These are phyloP conservation scores for Tinea semifulvella DNA, from an alignment of 2,888 invertebrate species.

Conservation along the genomic window DNA sequence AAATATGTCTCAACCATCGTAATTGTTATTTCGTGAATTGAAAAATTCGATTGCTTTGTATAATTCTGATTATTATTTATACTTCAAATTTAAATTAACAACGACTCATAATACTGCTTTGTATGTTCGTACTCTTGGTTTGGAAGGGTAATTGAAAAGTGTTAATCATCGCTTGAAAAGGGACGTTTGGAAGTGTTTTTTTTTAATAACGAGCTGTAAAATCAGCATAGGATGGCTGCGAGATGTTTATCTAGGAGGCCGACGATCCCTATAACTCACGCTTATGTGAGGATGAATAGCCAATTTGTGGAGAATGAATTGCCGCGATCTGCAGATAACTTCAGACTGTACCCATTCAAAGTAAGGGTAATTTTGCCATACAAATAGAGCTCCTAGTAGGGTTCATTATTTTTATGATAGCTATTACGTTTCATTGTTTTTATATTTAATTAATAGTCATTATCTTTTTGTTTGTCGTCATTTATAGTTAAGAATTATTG, in stretches of 20 bases:
- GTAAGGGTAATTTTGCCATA: constrained; percentile 22
- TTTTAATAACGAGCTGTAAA: not conserved
- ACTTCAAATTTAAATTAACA: too few relatives aligned
- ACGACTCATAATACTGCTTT: too few relatives aligned
- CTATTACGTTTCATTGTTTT: constrained; percentile 9
- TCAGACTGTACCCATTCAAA: constrained; percentile 22
- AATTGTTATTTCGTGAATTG: too few relatives aligned
- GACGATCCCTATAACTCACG: constrained; percentile 37
- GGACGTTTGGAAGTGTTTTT: too few relatives aligned
- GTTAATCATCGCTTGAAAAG: constrained; percentile 1
- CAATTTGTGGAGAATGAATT: constrained; percentile 49
- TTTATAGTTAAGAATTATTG: too few relatives aligned
- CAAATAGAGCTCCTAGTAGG: constrained; percentile 3
- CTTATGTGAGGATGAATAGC: constrained; percentile 47
- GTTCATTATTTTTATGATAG: constrained; percentile 10
- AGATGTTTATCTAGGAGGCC: constrained; percentile 30
- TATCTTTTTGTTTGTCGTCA: constrained; percentile 1
- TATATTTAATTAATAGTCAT: constrained; percentile 6
- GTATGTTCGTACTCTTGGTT: too few relatives aligned
- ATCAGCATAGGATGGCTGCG: constrained; percentile 12
- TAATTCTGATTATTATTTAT: too few relatives aligned
- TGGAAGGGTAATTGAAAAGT: too few relatives aligned
- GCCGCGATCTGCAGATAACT: constrained; percentile 41
- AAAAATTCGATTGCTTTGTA: too few relatives aligned
- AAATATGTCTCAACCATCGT: too few relatives aligned